Base-by-base conservation (phyloP, 2,888 invertebrate species). In the Tetragnatha montana region DNA sequence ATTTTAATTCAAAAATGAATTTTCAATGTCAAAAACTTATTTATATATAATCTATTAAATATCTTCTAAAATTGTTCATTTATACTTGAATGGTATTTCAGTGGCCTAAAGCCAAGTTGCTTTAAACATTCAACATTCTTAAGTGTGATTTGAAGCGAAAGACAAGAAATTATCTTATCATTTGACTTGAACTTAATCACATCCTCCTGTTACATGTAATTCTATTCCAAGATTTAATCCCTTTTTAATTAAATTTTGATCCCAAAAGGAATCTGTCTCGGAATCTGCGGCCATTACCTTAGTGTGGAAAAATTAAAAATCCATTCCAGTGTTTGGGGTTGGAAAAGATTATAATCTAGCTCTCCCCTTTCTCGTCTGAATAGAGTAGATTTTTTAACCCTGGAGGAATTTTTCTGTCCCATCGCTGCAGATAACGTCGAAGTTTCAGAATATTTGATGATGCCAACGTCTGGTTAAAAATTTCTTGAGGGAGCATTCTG, bases 241-340 rank as follows among this genome's bases (percentile, higher is more conserved):
- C 60, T 73, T 82, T 82, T 82, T 82, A 82, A 82, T 82, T 82
- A 82, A 82, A 82, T 22, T 73, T 50, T 76, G 76, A 50, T 50
- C 22, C 35, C 22, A 73, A 60, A 17, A 17, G 60, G 17, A 17
- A 17, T 60, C 60, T 60, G 60, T 60, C 17, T 60, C 10, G 60
- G 60, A 60, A 60, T 60, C 60, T 60, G 60, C 12, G 17, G 60
- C 60, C 4, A 60, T 60, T 60, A 60, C 60, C 60, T 17, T 60
- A 12, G 14, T 35, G 35, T 60, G 60, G 60, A 17, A 17, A 10
- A 60, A 60, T 60, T 60, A 60, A 60, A 60, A 60, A 60, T 60
- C 60, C 17, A 60, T 60, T 17, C 60, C 60, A 14, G 60, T 60
- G 60, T 60, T 60, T 60, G 12, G 60, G 12, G 60, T 60, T 60